Base-by-base conservation (phyloP, 2,113 vertebrate genomes). In the Poeciliopsis prolifica region DNA sequence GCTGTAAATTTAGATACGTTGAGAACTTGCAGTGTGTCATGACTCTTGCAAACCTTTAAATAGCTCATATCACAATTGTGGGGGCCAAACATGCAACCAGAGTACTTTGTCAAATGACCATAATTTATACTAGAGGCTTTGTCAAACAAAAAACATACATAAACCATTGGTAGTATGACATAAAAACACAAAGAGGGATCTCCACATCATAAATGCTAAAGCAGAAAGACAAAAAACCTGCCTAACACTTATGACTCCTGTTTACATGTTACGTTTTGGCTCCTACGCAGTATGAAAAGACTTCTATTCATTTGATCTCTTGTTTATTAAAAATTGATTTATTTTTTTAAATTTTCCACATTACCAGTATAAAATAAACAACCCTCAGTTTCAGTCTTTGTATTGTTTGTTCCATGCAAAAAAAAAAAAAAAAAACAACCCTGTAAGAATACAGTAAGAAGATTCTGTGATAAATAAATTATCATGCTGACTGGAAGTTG, bases 371-470 rank as follows among this genome's bases (percentile, higher is more conserved):
- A 54, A 24, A 19, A 17, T 31, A 62, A 29, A 62, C 61, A 65
- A 40, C 60, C 10, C 37, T 26, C 0, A 60, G 61, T 44, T 17
- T 44, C 22, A 31, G 28, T 17, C 29, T 30, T 11, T 61, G 31
- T n/a, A 29, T 37, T 30, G 79, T 42, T 64, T 79, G 1, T 65
- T 70, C 24, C 63, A 22, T 26, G 40, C 42, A 48, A 75, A 1
- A 37, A 37, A 2, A 13, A 11, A 42, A 42, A 42, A 3, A 42
- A 15, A 42, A 42, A 40, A 73, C 72, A 54, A 61, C 60, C 85
- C 84, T 77, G 24, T 72, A n/a, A 76, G 12, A 19, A 78, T 85
- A 89, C 68, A 85, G 83, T 84, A 84, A 79, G 58, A 79, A 51
- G 60, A 74, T 65, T 51, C 65, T 71, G 61, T 69, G 66, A 81